Evolutionary conservation across 2,888 invertebrate genomes (phyloP).

Genomic region (Periphyllus acericola): DNA sequence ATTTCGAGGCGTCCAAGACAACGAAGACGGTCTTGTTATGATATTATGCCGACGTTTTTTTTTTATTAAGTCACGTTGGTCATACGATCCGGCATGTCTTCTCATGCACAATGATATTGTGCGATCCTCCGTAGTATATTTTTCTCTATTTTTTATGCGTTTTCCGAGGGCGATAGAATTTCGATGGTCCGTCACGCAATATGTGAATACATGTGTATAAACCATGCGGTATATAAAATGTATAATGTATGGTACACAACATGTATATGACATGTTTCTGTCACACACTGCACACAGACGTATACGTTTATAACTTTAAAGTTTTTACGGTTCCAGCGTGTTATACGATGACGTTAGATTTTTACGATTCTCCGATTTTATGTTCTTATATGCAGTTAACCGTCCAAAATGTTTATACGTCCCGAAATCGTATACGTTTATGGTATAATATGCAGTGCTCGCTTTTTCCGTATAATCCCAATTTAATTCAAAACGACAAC

Average conservation of each 20-base stretch:
- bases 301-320: neutral
- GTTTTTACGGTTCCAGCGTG: neutral
- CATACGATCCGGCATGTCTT: no score
- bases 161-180: neutral
- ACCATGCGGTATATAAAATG: no score
- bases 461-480: neutral
- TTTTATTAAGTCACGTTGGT: no score
- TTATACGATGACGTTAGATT: neutral
- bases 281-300: neutral
- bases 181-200: neutral
- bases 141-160: neutral
- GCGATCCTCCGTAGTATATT: no score
- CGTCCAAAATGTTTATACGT: neutral
- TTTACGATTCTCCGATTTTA: slow-evolving; percentile 7
- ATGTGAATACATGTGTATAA: neutral
- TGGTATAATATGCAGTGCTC: neutral
- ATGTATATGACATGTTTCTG: neutral
- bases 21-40: no score
- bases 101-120: no score
- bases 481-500: neutral
- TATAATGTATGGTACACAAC: no score
- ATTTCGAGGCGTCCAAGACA: no score
- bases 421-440: neutral
- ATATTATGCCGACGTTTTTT: no score
- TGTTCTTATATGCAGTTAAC: neutral